Evolutionary conservation across 1,140 invertebrate genomes (phyloP), one percentile per base, ranked within the genome.

Genomic region (Brevipalpus yothersi): DNA sequence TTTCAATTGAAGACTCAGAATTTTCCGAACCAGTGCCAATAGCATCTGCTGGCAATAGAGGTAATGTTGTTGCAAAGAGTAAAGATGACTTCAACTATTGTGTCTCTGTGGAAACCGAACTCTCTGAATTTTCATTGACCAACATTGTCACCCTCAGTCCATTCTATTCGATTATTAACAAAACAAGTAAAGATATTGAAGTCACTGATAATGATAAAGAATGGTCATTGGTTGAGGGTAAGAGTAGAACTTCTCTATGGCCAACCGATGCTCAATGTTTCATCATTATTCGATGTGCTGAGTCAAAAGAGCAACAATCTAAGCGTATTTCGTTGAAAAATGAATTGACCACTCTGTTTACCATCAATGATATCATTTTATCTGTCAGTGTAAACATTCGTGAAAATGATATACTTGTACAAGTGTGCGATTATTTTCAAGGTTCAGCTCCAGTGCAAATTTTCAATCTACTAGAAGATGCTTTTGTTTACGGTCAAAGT

Each of bases 21-120:
- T 97, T 88, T 89, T 95, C 90, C 3, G 87, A 94, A 59, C 92
- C 91, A 69, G 96, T 98, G 69, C 87, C 93, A 0, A 73, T 98
- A 54, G 93, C 98, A 69, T 88, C 90, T 23, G 91, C 91, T 19
- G 93, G 93, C 3, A 94, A 86, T 61, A 82, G 85, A 56, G 93
- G 92, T 49, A 80, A 83, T 11, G 80, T 98, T 0, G 75, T 75
- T 13, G 95, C 92, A 67, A 31, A 31, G 5, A 5, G 31, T 31
- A 61, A 66, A 60, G 82, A 82, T 68, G 75, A 76, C 41, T 65
- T 63, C 21, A 13, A 41, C 47, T 61, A 60, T 60, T 43, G 31
- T 21, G 47, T 68, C 62, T 57, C 65, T 42, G 86, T 97, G 1
- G 82, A 87, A 54, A 96, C 96, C 71, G 79, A 82, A 61, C 71